Conservation (phyloP, 2,888 invertebrate species). For the Xestia rhomboidea region DNA sequence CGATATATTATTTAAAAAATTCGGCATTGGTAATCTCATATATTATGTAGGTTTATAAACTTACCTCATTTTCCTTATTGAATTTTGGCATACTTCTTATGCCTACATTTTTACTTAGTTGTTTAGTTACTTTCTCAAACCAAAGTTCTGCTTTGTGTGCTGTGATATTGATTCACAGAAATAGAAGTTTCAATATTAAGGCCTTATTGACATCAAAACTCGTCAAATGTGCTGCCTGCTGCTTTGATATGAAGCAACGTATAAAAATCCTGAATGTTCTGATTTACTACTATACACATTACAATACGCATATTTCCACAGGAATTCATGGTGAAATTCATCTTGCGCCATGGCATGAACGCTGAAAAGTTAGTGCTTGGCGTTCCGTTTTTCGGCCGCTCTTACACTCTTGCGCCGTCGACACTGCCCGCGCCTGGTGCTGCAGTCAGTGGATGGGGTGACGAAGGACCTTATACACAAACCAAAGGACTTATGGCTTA, state of each 20-base stretch:
- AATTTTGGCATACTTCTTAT: background rate
- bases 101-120: background rate
- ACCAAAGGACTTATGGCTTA: slow-evolving; percentile 93
- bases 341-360: slow-evolving; percentile 92
- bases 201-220: too few relatives aligned
- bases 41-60: background rate
- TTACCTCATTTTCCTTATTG: background rate
- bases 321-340: slow-evolving; percentile 93
- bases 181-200: background rate
- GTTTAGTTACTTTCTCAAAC: background rate
- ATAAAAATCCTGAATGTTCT: background rate
- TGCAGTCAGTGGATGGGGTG: slow-evolving; percentile 91
- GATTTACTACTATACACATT: background rate
- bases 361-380: slow-evolving; percentile 93
- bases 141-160: background rate
- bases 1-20: background rate
- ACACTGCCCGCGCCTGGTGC: slow-evolving; percentile 91
- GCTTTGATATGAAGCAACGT: background rate
- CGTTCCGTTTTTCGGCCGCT: slow-evolving; percentile 93
- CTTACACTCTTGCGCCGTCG: slow-evolving; percentile 92
- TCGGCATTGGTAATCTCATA: background rate
- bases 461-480: slow-evolving; percentile 92
- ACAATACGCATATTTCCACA: slow-evolving; percentile 69
- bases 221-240: background rate
- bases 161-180: background rate